Percentiles rank a stretch among this genome's conserved stretches.
These are phyloP conservation scores for Alentia gelatinosa DNA, from an alignment of 2,888 invertebrate species.

Conservation along the genomic window DNA sequence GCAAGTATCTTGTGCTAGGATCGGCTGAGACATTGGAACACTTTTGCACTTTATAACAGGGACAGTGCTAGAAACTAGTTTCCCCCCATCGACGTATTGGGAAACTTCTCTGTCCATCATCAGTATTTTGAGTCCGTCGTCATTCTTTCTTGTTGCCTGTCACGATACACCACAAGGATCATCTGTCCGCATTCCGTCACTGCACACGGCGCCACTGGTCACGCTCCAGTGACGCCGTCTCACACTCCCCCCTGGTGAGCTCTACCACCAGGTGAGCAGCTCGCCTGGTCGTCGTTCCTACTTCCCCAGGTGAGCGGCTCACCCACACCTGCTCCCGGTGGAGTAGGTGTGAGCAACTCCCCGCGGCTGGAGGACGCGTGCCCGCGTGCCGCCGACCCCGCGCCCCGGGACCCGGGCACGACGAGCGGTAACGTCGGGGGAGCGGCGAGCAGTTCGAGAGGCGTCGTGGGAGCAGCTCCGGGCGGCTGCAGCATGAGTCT, in stretches of 20 bases:
- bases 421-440: neutral
- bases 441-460: neutral
- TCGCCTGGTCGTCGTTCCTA: no score
- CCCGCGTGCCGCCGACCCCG: neutral
- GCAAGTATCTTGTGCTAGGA: neutral
- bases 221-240: neutral
- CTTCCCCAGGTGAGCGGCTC: no score
- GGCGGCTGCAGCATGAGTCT: constrained; percentile 40
- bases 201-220: neutral
- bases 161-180: neutral
- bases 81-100: neutral
- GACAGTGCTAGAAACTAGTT: neutral
- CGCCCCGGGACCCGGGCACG: neutral
- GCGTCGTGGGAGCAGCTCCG: neutral
- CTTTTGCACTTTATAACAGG: neutral
- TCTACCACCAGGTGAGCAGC: neutral
- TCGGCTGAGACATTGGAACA: neutral
- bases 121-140: constrained; percentile 51
- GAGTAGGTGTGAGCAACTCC: neutral
- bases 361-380: neutral
- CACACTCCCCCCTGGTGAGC: neutral
- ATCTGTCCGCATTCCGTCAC: neutral
- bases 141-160: constrained; percentile 50
- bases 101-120: neutral
- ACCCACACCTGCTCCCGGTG: no score